Conservation (phyloP, 2,113 vertebrate genomes). For the Psittacara wagleri region DNA sequence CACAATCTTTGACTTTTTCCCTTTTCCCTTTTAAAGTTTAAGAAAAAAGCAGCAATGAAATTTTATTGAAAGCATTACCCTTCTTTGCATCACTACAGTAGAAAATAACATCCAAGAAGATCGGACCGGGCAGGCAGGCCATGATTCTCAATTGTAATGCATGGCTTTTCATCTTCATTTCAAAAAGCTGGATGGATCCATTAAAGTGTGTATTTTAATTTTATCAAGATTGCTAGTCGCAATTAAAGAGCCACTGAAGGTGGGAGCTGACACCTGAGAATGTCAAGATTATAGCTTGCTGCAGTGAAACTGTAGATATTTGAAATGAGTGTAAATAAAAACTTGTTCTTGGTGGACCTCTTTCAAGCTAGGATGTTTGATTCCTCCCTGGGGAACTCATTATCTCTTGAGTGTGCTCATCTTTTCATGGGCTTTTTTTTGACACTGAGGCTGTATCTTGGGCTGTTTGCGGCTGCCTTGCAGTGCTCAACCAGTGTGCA, state of each 20-base stretch:
- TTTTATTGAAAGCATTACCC: background rate
- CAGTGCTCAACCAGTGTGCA: background rate
- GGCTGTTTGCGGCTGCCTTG: background rate
- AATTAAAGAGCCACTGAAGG: constrained; percentile 38
- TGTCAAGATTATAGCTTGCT: background rate
- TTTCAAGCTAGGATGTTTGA: background rate
- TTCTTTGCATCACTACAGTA: background rate
- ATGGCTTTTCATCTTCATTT: constrained; percentile 38
- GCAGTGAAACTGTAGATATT: background rate
- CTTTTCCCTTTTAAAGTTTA: background rate
- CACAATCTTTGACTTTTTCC: background rate
- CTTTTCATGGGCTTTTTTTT: background rate
- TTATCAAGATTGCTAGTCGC: background rate
- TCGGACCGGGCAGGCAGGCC: background rate
- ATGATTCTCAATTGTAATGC: background rate
- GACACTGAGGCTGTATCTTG: background rate
- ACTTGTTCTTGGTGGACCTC: background rate
- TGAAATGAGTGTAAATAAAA: constrained; percentile 42
- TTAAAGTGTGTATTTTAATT: constrained; percentile 51
- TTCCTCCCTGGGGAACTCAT: constrained; percentile 26
- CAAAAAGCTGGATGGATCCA: background rate
- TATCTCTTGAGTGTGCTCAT: constrained; percentile 41
- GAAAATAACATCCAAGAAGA: background rate
- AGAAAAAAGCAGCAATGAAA: background rate
- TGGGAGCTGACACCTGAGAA: background rate